These are phyloP conservation scores for Andrena cerasifolii DNA, from an alignment of 1,140 invertebrate genomes.

Conservation along the genomic window DNA sequence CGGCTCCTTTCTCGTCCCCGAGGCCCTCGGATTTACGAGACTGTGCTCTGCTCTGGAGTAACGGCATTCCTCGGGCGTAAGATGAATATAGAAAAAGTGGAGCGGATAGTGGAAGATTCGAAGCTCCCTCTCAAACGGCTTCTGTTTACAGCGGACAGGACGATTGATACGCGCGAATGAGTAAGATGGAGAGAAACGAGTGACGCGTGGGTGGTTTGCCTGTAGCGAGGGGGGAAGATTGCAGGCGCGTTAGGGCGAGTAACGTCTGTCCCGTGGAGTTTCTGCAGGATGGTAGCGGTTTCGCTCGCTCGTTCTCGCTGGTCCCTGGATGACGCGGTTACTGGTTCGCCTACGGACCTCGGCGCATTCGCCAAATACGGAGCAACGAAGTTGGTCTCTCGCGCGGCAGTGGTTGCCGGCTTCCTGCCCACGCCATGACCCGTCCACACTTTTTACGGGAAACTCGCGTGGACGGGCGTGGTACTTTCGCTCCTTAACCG, in stretches of 20 bases:
- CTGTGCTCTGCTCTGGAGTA: too few species aligned
- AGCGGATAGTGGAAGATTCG: too few species aligned
- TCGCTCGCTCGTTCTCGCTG: not conserved
- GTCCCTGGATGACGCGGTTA: conserved; percentile 58
- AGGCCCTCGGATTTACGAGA: too few species aligned
- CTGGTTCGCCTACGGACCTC: conserved; percentile 73
- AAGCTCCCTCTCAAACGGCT: not conserved
- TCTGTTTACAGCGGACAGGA: not conserved
- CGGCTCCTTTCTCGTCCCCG: too few species aligned
- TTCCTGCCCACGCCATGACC: conserved; percentile 69
- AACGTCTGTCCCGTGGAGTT: conserved; percentile 3
- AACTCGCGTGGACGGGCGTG: conserved; percentile 50
- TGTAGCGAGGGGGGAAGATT: not conserved
- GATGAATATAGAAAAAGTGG: too few species aligned
- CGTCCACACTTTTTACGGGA: conserved; percentile 67
- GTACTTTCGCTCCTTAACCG: conserved; percentile 65
- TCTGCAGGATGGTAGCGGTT: not conserved
- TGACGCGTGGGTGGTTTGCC: conserved; percentile 15
- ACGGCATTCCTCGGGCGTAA: too few species aligned
- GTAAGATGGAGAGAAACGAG: not conserved
- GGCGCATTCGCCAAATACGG: conserved; percentile 76
- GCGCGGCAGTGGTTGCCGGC: conserved; percentile 25
- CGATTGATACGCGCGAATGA: not conserved
- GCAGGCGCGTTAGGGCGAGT: not conserved
- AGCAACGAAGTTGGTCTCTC: conserved; percentile 51